Percentiles rank a stretch among this genome's conserved stretches.
Conservation (phyloP, 2,888 invertebrate genomes). For the Lordiphosa andalusiaca region DNA sequence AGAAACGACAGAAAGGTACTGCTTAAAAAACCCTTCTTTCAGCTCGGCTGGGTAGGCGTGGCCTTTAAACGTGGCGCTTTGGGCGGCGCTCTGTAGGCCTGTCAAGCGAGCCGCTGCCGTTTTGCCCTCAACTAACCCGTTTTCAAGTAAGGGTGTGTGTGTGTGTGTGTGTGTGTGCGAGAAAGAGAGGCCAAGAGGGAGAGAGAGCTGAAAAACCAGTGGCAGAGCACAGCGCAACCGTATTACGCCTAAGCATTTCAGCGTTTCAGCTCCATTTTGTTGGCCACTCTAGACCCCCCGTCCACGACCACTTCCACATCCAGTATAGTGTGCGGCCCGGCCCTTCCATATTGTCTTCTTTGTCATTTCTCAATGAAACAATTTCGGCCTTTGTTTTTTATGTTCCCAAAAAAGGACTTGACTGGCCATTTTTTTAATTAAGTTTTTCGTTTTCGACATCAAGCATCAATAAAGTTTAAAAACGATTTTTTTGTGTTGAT, state of each 20-base stretch:
- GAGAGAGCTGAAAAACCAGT: conserved; percentile 61
- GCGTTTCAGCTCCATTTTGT: conserved; percentile 54
- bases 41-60: conserved; percentile 58
- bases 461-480: conserved; percentile 65
- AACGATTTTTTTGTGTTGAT: conserved; percentile 27
- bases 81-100: conserved; percentile 44
- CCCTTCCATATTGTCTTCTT: conserved; percentile 9
- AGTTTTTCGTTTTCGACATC: conserved; percentile 62
- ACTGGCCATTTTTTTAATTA: conserved; percentile 55
- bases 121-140: conserved; percentile 1
- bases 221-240: conserved; percentile 69
- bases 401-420: conserved; percentile 57
- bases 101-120: too few species aligned
- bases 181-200: conserved; percentile 12
- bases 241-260: conserved; percentile 65
- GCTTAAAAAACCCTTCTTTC: conserved; percentile 54
- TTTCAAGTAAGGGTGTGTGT: conserved; percentile 17
- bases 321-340: neutral
- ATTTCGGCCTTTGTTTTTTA: conserved; percentile 56
- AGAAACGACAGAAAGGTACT: conserved; percentile 3
- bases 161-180: conserved; percentile 14
- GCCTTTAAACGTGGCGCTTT: conserved; percentile 58
- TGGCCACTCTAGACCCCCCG: conserved; percentile 8
- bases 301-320: conserved; percentile 4
- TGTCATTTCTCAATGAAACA: conserved; percentile 61